Conservation (phyloP, 2,888 invertebrate genomes). For the Nephrocerus scutellatus region DNA sequence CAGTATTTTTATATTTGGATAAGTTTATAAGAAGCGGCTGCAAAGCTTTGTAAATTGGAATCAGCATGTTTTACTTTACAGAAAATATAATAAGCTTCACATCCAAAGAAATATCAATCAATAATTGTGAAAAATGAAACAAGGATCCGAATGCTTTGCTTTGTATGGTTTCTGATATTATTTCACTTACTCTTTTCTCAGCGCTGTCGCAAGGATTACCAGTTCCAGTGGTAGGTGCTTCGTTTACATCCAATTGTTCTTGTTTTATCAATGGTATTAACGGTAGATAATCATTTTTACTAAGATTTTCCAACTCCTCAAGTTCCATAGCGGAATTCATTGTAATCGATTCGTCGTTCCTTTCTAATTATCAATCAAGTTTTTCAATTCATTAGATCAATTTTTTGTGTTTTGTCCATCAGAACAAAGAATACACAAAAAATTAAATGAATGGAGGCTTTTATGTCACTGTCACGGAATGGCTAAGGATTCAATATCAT, state of each 20-base stretch:
- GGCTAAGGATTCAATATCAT: too few relatives aligned
- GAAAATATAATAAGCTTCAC: too few relatives aligned
- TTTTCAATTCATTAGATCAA: slow-evolving; percentile 7
- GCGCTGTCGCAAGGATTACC: slow-evolving; percentile 47
- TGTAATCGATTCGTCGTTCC: slow-evolving; percentile 6
- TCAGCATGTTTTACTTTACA: too few relatives aligned
- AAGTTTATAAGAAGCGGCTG: too few relatives aligned
- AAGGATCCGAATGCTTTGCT: slow-evolving; percentile 14
- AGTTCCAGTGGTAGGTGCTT: slow-evolving; percentile 29
- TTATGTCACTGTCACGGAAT: too few relatives aligned
- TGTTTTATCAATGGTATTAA: slow-evolving; percentile 44
- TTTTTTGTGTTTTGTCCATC: slow-evolving; percentile 23
- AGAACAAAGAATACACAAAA: slow-evolving; percentile 17
- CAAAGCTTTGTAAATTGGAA: too few relatives aligned
- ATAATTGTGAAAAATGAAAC: slow-evolving; percentile 1
- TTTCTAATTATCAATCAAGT: slow-evolving; percentile 3
- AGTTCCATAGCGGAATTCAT: slow-evolving; percentile 38
- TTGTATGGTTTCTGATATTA: neutral
- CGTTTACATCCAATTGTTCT: slow-evolving; percentile 41
- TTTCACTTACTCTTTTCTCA: slow-evolving; percentile 44
- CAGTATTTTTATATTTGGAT: too few relatives aligned
- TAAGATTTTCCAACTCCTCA: slow-evolving; percentile 43
- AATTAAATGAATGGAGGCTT: slow-evolving; percentile 13
- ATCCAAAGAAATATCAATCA: neutral
- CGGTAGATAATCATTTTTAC: slow-evolving; percentile 45